Conservation (phyloP, 2,113 vertebrate genomes). For the Stegostoma tigrinum region DNA sequence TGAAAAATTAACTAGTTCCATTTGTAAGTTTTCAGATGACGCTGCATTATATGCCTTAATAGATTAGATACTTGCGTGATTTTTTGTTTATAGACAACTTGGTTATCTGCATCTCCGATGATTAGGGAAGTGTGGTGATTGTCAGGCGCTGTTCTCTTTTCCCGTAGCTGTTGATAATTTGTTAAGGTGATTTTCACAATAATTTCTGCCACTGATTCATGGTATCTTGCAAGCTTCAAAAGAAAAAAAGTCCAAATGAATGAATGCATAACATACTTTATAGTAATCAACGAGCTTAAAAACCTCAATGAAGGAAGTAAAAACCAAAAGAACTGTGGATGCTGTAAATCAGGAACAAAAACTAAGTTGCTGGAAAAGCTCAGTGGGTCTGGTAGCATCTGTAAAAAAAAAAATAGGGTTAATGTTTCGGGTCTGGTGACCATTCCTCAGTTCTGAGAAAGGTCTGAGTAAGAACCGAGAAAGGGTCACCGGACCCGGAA, state of each 20-base stretch:
- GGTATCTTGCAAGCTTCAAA: conserved; percentile 74
- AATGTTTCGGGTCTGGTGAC: no score
- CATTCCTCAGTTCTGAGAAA: no score
- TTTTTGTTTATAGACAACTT: conserved; percentile 78
- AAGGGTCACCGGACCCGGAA: no score
- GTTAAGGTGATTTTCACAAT: conserved; percentile 71
- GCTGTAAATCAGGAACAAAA: no score
- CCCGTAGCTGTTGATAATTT: conserved; percentile 74
- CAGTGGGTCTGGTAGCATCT: no score
- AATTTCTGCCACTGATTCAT: conserved; percentile 68
- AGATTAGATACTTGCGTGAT: conserved; percentile 56
- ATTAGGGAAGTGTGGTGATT: conserved; percentile 73
- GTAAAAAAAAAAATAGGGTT: no score
- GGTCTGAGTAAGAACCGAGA: no score
- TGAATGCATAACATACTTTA: not conserved
- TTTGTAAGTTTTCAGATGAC: not conserved
- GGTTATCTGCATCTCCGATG: conserved; percentile 83
- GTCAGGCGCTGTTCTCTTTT: conserved; percentile 74
- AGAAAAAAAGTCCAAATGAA: conserved; percentile 43
- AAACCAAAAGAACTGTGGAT: no score
- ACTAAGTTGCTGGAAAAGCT: no score
- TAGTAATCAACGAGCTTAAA: conserved; percentile 37
- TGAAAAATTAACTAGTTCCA: conserved; percentile 1
- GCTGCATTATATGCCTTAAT: not conserved
- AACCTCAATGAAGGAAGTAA: conserved; percentile 25